phyloP scores from a whole-genome alignment of 1,140 invertebrate species.

The Drosophila rhopaloa region DNA sequence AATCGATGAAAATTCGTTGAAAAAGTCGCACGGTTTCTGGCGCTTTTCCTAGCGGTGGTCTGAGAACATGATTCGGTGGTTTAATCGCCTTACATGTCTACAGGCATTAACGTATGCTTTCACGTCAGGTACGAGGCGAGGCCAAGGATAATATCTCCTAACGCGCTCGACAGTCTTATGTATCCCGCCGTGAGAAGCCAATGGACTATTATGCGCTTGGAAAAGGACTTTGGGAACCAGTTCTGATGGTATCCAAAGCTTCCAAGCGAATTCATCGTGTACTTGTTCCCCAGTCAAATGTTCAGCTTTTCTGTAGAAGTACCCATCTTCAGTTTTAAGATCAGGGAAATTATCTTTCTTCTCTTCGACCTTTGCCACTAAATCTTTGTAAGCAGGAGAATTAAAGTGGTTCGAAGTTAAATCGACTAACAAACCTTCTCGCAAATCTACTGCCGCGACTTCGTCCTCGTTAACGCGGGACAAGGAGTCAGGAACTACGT shows the following conservation, averaged over 20 bases:
- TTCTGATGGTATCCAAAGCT: not conserved
- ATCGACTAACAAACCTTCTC: not conserved
- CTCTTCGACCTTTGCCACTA: not conserved
- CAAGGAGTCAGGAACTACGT: not conserved
- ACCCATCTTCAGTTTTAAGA: not conserved
- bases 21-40: not conserved
- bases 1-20: not conserved
- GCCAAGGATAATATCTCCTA: not conserved
- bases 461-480: not conserved
- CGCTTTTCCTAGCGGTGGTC: not conserved
- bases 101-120: not conserved
- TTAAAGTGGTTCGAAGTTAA: not conserved
- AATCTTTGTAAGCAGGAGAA: not conserved
- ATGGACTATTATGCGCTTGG: not conserved
- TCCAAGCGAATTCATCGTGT: not conserved
- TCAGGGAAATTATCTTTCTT: not conserved
- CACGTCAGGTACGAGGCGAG: not conserved
- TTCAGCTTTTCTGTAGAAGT: not conserved
- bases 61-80: not conserved
- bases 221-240: not conserved
- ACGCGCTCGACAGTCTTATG: not conserved
- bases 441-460: not conserved
- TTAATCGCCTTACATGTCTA: not conserved
- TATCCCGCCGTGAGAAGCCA: not conserved
- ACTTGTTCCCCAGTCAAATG: not conserved